A percentile compares a stretch with the other conserved stretches of the same genome.
These are phyloP conservation scores for Thera britannica DNA, from an alignment of 2,888 invertebrate species.

Conservation along the genomic window DNA sequence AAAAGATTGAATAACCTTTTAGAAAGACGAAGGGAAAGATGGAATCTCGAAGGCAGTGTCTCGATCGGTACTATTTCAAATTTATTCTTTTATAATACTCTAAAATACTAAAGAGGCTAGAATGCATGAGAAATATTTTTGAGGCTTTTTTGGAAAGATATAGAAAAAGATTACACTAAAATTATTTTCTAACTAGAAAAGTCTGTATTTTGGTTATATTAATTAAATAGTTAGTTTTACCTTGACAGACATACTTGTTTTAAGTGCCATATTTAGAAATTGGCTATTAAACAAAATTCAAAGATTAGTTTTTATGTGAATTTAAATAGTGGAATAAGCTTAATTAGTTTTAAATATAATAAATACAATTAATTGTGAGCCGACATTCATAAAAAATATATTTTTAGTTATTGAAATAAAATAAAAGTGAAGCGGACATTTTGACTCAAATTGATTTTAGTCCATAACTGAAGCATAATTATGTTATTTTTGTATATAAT, in stretches of 20 bases:
- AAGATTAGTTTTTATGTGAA: constrained; percentile 29
- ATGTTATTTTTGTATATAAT: constrained; percentile 64
- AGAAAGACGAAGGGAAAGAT: neutral
- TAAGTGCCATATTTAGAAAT: constrained; percentile 38
- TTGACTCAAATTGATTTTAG: neutral
- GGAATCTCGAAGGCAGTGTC: constrained; percentile 13
- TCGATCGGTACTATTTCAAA: constrained; percentile 10
- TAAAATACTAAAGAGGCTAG: constrained; percentile 27
- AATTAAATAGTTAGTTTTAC: no score
- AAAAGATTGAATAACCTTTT: no score
- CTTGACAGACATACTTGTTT: neutral
- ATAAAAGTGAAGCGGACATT: neutral
- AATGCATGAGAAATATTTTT: neutral
- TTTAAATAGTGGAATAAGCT: constrained; percentile 4
- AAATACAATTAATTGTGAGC: neutral
- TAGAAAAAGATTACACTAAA: neutral
- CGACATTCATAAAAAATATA: neutral
- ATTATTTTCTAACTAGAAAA: neutral
- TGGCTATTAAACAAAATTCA: constrained; percentile 36
- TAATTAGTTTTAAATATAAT: constrained; percentile 3
- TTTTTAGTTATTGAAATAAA: neutral
- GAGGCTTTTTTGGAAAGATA: constrained; percentile 34
- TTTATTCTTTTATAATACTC: constrained; percentile 16
- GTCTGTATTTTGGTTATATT: constrained; percentile 3
- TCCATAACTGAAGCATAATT: constrained; percentile 15